Evolutionary conservation across 1,140 invertebrate genomes (phyloP).

Genomic region (Formica exsecta): DNA sequence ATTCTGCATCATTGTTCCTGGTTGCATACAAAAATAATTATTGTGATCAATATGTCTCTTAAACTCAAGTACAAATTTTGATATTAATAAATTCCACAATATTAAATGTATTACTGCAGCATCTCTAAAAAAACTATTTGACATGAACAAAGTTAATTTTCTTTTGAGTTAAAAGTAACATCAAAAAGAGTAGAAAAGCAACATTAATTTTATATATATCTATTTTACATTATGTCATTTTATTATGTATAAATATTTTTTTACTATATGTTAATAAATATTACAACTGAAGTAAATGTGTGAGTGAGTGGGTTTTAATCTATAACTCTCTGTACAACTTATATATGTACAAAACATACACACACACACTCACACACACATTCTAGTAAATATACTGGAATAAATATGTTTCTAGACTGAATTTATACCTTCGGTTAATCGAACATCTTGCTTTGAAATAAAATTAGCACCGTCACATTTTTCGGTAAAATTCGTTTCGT

Average conservation of each 20-base stretch:
- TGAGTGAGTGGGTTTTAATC: neutral
- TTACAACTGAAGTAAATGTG: neutral
- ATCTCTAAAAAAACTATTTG: neutral
- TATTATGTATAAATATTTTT: neutral
- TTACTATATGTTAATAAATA: neutral
- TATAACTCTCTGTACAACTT: neutral
- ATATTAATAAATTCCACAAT: too few relatives aligned
- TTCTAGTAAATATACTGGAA: neutral
- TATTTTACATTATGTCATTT: too few relatives aligned
- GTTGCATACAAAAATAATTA: slow-evolving; percentile 27
- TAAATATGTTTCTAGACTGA: neutral
- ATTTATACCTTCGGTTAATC: slow-evolving; percentile 33
- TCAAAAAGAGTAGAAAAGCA: neutral
- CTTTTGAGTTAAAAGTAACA: neutral
- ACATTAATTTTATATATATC: neutral
- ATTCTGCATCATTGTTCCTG: neutral
- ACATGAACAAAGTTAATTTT: neutral
- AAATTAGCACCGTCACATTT: neutral
- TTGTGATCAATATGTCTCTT: neutral
- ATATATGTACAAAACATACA: neutral
- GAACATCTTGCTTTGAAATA: neutral
- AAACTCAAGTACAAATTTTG: neutral
- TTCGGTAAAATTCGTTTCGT: neutral
- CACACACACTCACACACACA: too few relatives aligned
- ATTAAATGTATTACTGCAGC: neutral